A percentile compares a stretch with the other conserved stretches of the same genome.
These are phyloP conservation scores for Drosophila kanekoi DNA, from an alignment of 2,888 invertebrate species.

Conservation along the genomic window DNA sequence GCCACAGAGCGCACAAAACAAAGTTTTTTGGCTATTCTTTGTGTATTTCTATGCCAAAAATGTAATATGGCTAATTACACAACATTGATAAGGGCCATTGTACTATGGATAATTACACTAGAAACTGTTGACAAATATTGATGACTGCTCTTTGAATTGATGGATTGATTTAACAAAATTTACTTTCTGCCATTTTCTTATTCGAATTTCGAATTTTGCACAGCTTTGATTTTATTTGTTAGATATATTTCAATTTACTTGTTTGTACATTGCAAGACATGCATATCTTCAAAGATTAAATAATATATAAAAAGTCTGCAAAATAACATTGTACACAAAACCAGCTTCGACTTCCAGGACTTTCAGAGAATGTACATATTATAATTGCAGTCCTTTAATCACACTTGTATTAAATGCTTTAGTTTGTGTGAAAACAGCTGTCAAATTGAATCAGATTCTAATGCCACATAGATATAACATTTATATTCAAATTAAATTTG, in stretches of 20 bases:
- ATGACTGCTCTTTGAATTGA: slow-evolving; percentile 7
- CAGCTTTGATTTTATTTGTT: no score
- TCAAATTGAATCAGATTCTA: background rate
- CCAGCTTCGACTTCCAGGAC: no score
- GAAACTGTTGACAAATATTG: slow-evolving; percentile 24
- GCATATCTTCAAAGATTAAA: no score
- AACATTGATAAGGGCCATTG: slow-evolving; percentile 43
- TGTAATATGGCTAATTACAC: slow-evolving; percentile 79
- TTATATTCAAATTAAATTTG: slow-evolving; percentile 23
- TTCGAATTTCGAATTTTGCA: background rate
- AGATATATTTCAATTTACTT: no score
- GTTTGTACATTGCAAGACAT: no score
- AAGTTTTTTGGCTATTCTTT: slow-evolving; percentile 71
- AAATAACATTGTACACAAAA: no score
- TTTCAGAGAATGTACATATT: no score
- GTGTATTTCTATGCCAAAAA: slow-evolving; percentile 74
- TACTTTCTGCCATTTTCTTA: background rate
- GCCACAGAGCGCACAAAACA: slow-evolving; percentile 70
- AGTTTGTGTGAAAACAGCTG: background rate
- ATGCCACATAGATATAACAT: background rate
- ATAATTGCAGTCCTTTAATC: no score
- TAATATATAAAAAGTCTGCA: no score
- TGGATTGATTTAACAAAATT: slow-evolving; percentile 4
- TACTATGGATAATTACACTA: slow-evolving; percentile 27
- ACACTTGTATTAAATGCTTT: no score